Conservation (phyloP, 1,140 invertebrate species). For the Cylas formicarius region DNA sequence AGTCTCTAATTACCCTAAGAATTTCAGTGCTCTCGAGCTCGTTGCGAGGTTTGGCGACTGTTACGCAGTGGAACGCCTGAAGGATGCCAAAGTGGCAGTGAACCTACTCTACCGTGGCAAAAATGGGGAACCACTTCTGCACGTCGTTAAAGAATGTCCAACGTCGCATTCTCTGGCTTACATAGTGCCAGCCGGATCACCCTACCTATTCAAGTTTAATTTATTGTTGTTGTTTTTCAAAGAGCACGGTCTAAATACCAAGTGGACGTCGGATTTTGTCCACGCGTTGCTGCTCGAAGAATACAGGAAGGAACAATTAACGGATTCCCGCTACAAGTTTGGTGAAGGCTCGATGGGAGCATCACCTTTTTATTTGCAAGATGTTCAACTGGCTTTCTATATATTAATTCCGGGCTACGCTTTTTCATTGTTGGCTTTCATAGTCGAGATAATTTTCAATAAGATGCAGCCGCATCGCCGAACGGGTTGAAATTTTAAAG, state of each 20-base stretch:
- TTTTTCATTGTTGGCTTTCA: conserved; percentile 10
- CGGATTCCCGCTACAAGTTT: not conserved
- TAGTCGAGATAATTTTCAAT: conserved; percentile 14
- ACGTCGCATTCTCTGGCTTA: conserved; percentile 14
- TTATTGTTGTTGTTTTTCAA: conserved; percentile 10
- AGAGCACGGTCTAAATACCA: conserved; percentile 16
- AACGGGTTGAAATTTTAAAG: too few species aligned
- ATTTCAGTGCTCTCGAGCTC: conserved; percentile 3
- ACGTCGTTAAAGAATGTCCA: conserved; percentile 22
- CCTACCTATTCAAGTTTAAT: conserved; percentile 17
- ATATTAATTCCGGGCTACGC: conserved; percentile 13
- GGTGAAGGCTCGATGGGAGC: not conserved
- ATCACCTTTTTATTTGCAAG: conserved; percentile 14
- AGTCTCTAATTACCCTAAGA: conserved; percentile 5
- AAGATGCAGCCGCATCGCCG: too few species aligned
- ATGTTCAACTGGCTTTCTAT: conserved; percentile 19
- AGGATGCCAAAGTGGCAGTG: conserved; percentile 17
- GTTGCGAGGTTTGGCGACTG: conserved; percentile 6
- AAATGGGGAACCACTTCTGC: conserved; percentile 14
- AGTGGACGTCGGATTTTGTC: conserved; percentile 20
- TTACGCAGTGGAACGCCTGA: conserved; percentile 17
- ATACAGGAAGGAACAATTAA: not conserved
- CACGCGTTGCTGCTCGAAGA: conserved; percentile 10
- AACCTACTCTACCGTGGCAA: conserved; percentile 7
- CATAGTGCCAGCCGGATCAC: conserved; percentile 19